Evolutionary conservation across 2,888 invertebrate genomes (phyloP), one percentile per base, ranked within the genome.

Genomic region (Nomada hirtipes): DNA sequence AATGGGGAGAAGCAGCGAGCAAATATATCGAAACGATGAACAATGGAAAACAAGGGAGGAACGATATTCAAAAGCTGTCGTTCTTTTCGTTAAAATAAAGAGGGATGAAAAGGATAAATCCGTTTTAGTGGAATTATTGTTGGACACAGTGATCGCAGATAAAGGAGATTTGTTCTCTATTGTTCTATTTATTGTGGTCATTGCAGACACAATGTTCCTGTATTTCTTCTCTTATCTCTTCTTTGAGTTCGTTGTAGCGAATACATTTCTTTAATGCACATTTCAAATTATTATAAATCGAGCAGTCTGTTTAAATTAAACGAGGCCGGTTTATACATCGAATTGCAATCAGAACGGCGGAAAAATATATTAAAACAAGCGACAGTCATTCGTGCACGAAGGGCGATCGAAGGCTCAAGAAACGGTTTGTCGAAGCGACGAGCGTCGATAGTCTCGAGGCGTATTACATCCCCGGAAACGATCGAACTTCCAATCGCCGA

Each of bases 401-500:
- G 29, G 29, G 29, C 36, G 7, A 53, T 57, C 59, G 29, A 26
- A 15, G 11, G 15, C 9, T 29, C 1, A 42, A 44, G 9, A 50
- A 18, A 70, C 36, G 29, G n/a, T 52, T 52, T 42, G 13, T 26
- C 29, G 53, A 52, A 26, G n/a, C 55, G 26, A 13, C 13, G 23
- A 15, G 9, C 47, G 26, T 26, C 26, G 67, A 77, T 72, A 60
- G 73, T 73, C 77, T 59, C 36, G 57, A 7, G 47, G 1, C 60
- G 70, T 42, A 60, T 77, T 65, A 65, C 42, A 47, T 60, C 53
- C 11, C 2, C 36, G 36, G 20, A 65, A 53, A 50, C 63, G 57
- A 68, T 72, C 67, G 44, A 20, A 53, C 26, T 44, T 29, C 47
- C 36, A 18, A 50, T 55, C 55, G 57, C 63, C 69, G 15, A 2